Base-by-base conservation (phyloP, 1,140 invertebrate genomes). In the Eriosoma lanigerum region DNA sequence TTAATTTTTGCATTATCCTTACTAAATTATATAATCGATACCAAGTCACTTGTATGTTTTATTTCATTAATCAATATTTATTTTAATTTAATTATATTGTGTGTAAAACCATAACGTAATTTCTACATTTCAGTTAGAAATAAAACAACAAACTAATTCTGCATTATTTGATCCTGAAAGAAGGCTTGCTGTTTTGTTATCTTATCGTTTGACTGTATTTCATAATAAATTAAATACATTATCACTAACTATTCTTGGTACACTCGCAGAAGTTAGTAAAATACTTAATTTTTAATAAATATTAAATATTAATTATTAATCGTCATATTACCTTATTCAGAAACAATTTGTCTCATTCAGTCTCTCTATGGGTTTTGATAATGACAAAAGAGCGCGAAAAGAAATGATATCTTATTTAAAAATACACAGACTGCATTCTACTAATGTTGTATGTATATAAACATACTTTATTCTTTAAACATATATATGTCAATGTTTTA, bases 341-440 rank as follows among this genome's bases (percentile, higher is more conserved):
- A 78, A 78, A 46, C 54, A 56, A 46, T 78, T 78, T 62, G 75
- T 78, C 1, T 78, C 75, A 21, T 78, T 78, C 50, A 78, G 75
- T 29, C 75, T 78, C n/a, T 78, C 75, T 48, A 78, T 78, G 75
- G 75, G 75, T 46, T 78, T 78, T 62, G 75, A 78, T 8, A 78
- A 78, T 29, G 75, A 78, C 17, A 62, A 78, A 60, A 58, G 38
- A 78, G 75, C 75, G 26, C n/a, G 54, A 29, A 58, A 60, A 46
- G 75, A 78, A 78, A 78, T 78, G 75, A n/a, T 78, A 58, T 78
- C 75, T 26, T 78, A 78, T 60, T 78, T 78, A 21, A 78, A 78
- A 58, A 24, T 78, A 6, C 75, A 78, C 46, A 38, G 75, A 60
- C 12, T 78, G 3, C 75, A 78, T 78, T 78, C 75, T 48, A 60